Conservation (phyloP, 2,113 vertebrate genomes). For the Triplophysa dalaica region DNA sequence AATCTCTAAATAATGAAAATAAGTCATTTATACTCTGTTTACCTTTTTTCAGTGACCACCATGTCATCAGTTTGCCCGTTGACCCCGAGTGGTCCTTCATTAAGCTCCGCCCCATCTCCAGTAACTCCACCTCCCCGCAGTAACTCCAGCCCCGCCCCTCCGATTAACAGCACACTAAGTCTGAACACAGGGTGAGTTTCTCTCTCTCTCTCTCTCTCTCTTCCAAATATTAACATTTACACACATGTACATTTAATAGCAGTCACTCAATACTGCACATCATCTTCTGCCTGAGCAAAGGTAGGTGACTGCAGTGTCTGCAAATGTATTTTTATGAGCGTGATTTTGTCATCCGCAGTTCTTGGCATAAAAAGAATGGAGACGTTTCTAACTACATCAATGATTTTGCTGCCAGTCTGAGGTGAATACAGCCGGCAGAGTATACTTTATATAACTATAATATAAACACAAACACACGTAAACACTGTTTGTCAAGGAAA, state of each 20-base stretch:
- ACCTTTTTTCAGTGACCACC: slow-evolving; percentile 76
- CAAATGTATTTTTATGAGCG: slow-evolving; percentile 52
- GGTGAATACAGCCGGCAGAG: slow-evolving; percentile 66
- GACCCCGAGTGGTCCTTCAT: slow-evolving; percentile 76
- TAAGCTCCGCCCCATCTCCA: slow-evolving; percentile 79
- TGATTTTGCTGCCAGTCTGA: slow-evolving; percentile 80
- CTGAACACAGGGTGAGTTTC: slow-evolving; percentile 84
- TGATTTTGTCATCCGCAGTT: slow-evolving; percentile 73
- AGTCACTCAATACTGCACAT: slow-evolving; percentile 9
- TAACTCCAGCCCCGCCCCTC: slow-evolving; percentile 85
- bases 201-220: neutral
- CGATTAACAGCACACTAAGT: slow-evolving; percentile 83
- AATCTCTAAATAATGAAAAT: neutral
- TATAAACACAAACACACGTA: slow-evolving; percentile 34
- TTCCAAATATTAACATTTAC: neutral
- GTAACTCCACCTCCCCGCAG: slow-evolving; percentile 83
- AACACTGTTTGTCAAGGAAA: slow-evolving; percentile 8
- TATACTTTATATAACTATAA: neutral
- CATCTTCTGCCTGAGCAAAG: slow-evolving; percentile 22
- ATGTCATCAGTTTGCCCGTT: slow-evolving; percentile 84
- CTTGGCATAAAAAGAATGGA: slow-evolving; percentile 81
- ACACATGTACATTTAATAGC: slow-evolving; percentile 1
- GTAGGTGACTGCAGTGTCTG: slow-evolving; percentile 28
- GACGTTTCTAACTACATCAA: slow-evolving; percentile 79
- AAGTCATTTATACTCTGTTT: neutral